Conservation (phyloP, 1,140 invertebrate species). For the Mesaphorura yosii region DNA sequence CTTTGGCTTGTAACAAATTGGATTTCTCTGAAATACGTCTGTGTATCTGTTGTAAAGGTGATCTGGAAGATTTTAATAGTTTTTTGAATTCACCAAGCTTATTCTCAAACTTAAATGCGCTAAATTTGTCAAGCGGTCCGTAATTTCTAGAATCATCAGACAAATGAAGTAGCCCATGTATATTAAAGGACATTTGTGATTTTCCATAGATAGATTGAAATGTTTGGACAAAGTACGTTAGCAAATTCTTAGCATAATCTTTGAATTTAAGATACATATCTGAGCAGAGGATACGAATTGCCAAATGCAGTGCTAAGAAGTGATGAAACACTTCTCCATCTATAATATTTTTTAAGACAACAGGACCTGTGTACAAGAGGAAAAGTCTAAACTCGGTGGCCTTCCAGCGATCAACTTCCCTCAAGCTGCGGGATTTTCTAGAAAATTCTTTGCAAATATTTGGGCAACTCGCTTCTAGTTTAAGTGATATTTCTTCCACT, state of each 20-base stretch:
- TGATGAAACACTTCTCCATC: constrained; percentile 35
- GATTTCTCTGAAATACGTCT: constrained; percentile 31
- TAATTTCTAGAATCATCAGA: constrained; percentile 2
- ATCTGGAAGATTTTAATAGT: neutral
- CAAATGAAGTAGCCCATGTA: constrained; percentile 21
- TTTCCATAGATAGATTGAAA: constrained; percentile 31
- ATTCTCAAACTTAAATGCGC: constrained; percentile 23
- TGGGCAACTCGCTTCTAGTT: constrained; percentile 2
- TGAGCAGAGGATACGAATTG: constrained; percentile 33
- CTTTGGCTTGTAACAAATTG: too few species aligned
- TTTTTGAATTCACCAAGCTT: constrained; percentile 1
- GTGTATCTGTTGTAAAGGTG: constrained; percentile 13
- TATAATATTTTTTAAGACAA: constrained; percentile 35
- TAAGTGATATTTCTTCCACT: constrained; percentile 12
- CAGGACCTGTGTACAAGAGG: constrained; percentile 38
- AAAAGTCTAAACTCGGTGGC: constrained; percentile 41
- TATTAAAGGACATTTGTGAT: constrained; percentile 34
- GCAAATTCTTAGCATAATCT: constrained; percentile 33
- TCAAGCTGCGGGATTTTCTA: constrained; percentile 33
- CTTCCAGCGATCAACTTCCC: constrained; percentile 37
- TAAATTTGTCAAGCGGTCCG: constrained; percentile 15
- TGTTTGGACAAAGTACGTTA: constrained; percentile 33
- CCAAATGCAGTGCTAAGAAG: constrained; percentile 36
- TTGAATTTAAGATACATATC: constrained; percentile 11
- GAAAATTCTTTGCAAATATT: constrained; percentile 33